Conservation (phyloP, 2,113 vertebrate species). For the Aegotheles bennettii region DNA sequence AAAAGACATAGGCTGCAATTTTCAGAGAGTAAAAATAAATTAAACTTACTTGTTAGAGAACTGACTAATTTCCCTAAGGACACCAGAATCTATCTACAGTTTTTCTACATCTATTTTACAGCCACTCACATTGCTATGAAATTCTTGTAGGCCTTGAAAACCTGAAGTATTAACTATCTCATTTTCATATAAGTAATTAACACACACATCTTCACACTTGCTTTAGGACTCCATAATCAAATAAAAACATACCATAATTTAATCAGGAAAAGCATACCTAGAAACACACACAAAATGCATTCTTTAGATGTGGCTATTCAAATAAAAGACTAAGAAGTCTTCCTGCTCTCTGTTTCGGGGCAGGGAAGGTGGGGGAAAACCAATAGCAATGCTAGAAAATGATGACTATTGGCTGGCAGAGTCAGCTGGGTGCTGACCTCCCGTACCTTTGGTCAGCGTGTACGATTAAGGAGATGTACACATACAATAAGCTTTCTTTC, state of each 20-base stretch:
- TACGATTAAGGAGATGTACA: background rate
- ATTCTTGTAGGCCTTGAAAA: conserved; percentile 12
- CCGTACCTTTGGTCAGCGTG: background rate
- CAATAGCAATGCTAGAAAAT: background rate
- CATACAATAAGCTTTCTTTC: background rate
- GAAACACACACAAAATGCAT: background rate
- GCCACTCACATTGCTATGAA: background rate
- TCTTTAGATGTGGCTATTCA: background rate
- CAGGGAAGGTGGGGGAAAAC: background rate
- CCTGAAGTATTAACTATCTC: background rate
- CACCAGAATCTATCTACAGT: background rate
- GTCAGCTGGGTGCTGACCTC: background rate
- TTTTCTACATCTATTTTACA: conserved; percentile 18
- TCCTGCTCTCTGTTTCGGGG: background rate
- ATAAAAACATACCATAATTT: background rate
- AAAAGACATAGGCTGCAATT: background rate
- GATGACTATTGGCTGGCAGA: background rate
- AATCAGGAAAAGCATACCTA: background rate
- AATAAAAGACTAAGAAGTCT: background rate
- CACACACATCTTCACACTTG: background rate
- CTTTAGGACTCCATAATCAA: background rate
- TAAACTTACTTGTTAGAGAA: conserved; percentile 44
- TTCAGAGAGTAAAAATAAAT: conserved; percentile 57
- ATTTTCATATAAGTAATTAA: background rate
- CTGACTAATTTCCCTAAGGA: conserved; percentile 44